Base-by-base conservation (phyloP, 2,888 invertebrate species). In the Zaprionus bogoriensis region DNA sequence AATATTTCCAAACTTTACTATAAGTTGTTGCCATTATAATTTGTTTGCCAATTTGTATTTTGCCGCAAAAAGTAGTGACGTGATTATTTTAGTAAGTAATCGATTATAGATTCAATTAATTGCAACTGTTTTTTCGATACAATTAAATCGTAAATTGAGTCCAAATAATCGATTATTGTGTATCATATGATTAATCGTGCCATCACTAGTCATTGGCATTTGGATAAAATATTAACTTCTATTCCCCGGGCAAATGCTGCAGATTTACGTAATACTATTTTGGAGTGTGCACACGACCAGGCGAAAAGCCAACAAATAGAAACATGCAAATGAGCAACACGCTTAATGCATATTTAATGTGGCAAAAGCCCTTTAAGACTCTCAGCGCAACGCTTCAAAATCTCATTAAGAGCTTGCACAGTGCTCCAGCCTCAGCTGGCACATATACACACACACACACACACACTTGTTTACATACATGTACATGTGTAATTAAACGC, bases 221-320 rank as follows among this genome's bases (percentile, higher is more conserved):
- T 51, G 51, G 47, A 58, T 67, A 63, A 48, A 74, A 54, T 27
- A 10, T 62, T 62, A 28, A 62, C 54, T 67, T 53, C 23, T 27
- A 50, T 50, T 67, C 50, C 32, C 36, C 50, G 59, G 53, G 44
- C 42, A 48, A 25, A 47, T 23, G 23, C 19, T 27, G n/a, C 4
- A 12, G 3, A 54, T 60, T 61, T 69, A 61, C 48, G 62, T 73
- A 67, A 70, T 61, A 39, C 50, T 46, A 39, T 53, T 46, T 72
- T 22, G 22, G 22, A 44, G 27, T 27, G 47, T 12, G 38, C 32
- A 36, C 6, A 20, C n/a, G n/a, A 30, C n/a, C 2, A 12, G 25
- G 17, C 4, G 27, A 10, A 28, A 32, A 19, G n/a, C n/a, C n/a
- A n/a, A n/a, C n/a, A 36, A 25, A 19, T 23, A 50, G 25, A 12